A percentile compares a stretch with the other conserved stretches of the same genome.
phyloP scores from a whole-genome alignment of 2,888 invertebrate genomes.

The Coenonympha glycerion region DNA sequence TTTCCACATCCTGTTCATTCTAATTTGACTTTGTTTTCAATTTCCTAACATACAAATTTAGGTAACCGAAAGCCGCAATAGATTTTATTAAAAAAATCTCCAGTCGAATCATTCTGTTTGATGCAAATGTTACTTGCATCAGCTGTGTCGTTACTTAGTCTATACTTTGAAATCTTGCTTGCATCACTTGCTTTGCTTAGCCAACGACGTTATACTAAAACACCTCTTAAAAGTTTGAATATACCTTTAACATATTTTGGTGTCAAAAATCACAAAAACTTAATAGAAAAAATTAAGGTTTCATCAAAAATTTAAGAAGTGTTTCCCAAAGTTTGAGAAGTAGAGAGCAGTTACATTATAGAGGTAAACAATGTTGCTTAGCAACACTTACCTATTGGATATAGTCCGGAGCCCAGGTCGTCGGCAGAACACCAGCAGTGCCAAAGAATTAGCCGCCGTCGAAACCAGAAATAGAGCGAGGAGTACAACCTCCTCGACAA shows the following conservation, averaged over 20 bases:
- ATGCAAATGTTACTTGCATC: not conserved
- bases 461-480: conserved; percentile 78
- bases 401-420: conserved; percentile 84
- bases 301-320: not conserved
- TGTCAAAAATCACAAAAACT: not conserved
- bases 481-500: conserved; percentile 69
- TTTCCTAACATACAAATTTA: not conserved
- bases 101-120: not conserved
- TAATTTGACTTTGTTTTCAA: not conserved
- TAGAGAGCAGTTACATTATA: too few species aligned
- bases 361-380: not conserved
- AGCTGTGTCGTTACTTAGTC: not conserved
- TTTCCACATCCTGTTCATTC: conserved; percentile 4
- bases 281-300: not conserved
- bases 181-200: not conserved
- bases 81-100: not conserved
- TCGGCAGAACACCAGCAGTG: conserved; percentile 83
- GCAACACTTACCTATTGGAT: conserved; percentile 81
- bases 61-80: not conserved
- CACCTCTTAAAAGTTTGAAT: not conserved
- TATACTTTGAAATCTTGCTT: not conserved
- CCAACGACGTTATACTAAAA: not conserved
- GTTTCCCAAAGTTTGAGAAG: not conserved
- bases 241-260: not conserved
- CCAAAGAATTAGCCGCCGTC: conserved; percentile 82